Evolutionary conservation across 2,888 invertebrate species (phyloP).

Genomic region (Dryobotodes eremita): DNA sequence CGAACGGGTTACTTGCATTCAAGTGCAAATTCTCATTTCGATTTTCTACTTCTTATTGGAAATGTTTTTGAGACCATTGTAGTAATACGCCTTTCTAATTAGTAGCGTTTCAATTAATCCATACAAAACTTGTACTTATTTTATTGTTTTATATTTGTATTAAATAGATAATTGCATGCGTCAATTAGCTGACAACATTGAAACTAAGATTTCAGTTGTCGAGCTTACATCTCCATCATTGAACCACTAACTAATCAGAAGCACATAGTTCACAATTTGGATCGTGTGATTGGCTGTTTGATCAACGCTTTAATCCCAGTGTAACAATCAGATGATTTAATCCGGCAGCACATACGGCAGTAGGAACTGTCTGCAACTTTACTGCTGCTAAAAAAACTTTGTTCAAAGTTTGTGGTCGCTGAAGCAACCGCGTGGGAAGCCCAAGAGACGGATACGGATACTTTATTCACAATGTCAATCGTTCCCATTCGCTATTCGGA

Average conservation of each 20-base stretch:
- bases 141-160: background rate
- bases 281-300: conserved; percentile 24
- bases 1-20: conserved; percentile 75
- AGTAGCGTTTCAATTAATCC: conserved; percentile 47
- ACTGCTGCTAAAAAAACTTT: conserved; percentile 24
- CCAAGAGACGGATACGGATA: conserved; percentile 30
- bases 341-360: conserved; percentile 3
- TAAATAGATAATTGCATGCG: background rate
- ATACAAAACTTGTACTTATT: background rate
- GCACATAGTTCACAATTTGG: conserved; percentile 16
- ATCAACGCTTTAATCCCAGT: conserved; percentile 8
- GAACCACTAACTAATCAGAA: conserved; percentile 24
- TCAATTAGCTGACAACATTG: conserved; percentile 4
- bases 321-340: conserved; percentile 10
- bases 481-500: conserved; percentile 33
- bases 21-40: conserved; percentile 79
- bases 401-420: conserved; percentile 9
- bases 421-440: conserved; percentile 4
- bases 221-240: conserved; percentile 6
- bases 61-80: conserved; percentile 64
- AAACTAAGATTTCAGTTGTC: background rate
- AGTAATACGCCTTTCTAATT: conserved; percentile 53
- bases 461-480: conserved; percentile 56
- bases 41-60: conserved; percentile 72
- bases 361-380: conserved; percentile 18